Evolutionary conservation across 1,140 invertebrate genomes (phyloP).

Genomic region (Drosophila ambigua): DNA sequence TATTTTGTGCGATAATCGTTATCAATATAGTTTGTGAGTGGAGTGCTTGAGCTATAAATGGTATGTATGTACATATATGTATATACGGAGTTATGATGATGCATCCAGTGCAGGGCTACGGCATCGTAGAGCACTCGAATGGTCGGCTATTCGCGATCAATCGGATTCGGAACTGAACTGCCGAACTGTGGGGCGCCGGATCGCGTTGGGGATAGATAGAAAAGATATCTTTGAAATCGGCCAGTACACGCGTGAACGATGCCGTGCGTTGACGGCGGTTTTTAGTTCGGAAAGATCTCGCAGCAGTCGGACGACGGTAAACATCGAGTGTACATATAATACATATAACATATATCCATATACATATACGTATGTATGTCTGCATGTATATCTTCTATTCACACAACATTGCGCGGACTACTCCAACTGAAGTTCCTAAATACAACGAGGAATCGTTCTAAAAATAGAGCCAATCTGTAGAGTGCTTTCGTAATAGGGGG

Average conservation of each 20-base stretch:
- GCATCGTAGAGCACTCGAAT: constrained; percentile 4
- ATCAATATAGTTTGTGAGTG: constrained; percentile 49
- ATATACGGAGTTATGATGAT: neutral
- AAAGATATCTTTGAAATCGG: constrained; percentile 46
- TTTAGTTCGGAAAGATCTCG: constrained; percentile 59
- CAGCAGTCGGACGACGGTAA: constrained; percentile 51
- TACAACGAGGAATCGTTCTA: constrained; percentile 13
- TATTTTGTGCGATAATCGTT: constrained; percentile 35
- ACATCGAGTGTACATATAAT: constrained; percentile 33
- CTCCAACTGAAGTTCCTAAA: constrained; percentile 54
- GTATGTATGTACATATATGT: too few species aligned
- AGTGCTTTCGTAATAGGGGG: constrained; percentile 36
- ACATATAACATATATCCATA: constrained; percentile 22
- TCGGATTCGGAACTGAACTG: neutral
- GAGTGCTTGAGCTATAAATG: neutral
- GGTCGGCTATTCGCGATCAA: constrained; percentile 8
- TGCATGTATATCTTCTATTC: too few species aligned
- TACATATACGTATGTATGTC: constrained; percentile 18
- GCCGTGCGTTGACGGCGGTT: constrained; percentile 74
- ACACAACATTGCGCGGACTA: constrained; percentile 4
- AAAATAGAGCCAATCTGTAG: constrained; percentile 18
- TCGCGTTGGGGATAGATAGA: constrained; percentile 9
- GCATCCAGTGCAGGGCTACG: neutral
- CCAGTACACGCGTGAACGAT: constrained; percentile 79
- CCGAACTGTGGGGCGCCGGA: neutral